phyloP scores from a whole-genome alignment of 1,140 invertebrate genomes.

The Drosophila punjabiensis region DNA sequence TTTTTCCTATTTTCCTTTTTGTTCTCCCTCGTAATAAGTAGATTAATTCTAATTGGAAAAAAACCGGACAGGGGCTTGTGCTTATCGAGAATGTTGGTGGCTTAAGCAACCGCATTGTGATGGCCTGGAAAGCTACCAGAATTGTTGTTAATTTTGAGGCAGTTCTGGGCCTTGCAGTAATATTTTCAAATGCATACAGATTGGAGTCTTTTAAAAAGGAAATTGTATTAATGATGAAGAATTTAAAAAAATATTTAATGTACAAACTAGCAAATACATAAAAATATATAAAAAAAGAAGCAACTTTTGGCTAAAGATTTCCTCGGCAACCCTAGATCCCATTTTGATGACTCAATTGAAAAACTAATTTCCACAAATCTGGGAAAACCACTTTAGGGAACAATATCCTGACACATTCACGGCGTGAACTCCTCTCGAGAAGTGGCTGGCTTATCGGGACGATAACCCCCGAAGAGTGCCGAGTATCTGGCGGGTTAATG shows the following conservation, averaged over 20 bases:
- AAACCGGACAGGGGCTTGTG: conserved; percentile 8
- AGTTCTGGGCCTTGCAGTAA: not conserved
- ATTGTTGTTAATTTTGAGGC: not conserved
- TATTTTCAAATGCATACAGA: not conserved
- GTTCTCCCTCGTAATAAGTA: conserved; percentile 17
- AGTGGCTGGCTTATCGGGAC: conserved; percentile 31
- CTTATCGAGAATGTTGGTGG: conserved; percentile 21
- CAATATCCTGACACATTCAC: conserved; percentile 14
- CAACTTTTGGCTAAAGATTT: not conserved
- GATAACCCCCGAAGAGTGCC: conserved; percentile 25
- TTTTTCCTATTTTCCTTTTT: not conserved
- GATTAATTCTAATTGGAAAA: conserved; percentile 53
- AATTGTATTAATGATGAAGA: too few relatives aligned
- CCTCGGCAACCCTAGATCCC: not conserved
- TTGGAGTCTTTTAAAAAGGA: too few relatives aligned
- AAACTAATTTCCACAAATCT: conserved; percentile 22
- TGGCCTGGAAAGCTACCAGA: conserved; percentile 28
- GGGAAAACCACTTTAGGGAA: conserved; percentile 2
- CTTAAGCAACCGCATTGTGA: conserved; percentile 18
- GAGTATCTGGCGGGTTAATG: conserved; percentile 37
- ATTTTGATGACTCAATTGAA: conserved; percentile 10
- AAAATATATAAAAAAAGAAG: too few relatives aligned
- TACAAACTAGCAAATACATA: too few relatives aligned
- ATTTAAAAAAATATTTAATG: too few relatives aligned
- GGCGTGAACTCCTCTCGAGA: conserved; percentile 1